phyloP scores from a whole-genome alignment of 2,113 vertebrate species.

The Helogale parvula region DNA sequence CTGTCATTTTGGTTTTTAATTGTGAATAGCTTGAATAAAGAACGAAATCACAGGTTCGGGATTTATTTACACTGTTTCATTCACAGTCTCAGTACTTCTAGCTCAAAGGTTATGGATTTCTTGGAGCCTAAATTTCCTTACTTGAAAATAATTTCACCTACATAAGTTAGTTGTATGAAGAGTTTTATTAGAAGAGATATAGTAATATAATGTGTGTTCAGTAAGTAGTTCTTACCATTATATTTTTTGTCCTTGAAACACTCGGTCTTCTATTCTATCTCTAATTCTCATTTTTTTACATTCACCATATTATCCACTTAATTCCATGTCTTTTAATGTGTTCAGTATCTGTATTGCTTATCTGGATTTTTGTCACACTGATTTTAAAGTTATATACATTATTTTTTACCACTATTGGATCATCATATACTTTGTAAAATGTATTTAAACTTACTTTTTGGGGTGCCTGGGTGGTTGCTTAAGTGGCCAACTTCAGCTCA shows the following conservation, averaged over 20 bases:
- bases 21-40: not conserved
- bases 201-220: not conserved
- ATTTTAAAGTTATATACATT: not conserved
- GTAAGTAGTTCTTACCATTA: not conserved
- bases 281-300: not conserved
- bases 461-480: too few relatives aligned
- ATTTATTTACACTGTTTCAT: not conserved
- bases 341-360: not conserved
- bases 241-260: not conserved
- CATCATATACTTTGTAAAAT: not conserved
- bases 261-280: not conserved
- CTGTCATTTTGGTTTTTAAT: not conserved
- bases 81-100: not conserved
- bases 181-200: not conserved
- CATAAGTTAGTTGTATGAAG: not conserved
- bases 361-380: not conserved
- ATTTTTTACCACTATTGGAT: not conserved
- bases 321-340: not conserved
- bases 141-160: constrained; percentile 14
- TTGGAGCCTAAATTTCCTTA: not conserved
- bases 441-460: not conserved
- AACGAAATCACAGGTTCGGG: not conserved
- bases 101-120: not conserved
- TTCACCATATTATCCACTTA: not conserved
- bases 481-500: too few relatives aligned